A percentile compares a stretch with the other conserved stretches of the same genome.
Evolutionary conservation across 2,113 vertebrate species (phyloP).

Genomic region (Corythornis cristatus): DNA sequence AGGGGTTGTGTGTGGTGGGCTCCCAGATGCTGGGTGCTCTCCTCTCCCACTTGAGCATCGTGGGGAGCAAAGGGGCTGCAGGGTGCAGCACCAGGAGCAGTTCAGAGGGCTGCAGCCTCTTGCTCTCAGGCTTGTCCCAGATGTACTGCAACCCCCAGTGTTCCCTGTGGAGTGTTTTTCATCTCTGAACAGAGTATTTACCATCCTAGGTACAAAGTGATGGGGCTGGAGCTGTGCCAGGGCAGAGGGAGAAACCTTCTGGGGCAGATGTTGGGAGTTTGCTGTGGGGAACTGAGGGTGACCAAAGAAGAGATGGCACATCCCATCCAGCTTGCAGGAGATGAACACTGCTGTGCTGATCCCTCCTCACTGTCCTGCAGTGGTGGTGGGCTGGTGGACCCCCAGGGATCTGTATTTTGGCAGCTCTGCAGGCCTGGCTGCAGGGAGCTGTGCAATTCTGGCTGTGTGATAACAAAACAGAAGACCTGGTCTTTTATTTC

Average conservation of each 20-base stretch:
- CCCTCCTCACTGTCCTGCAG: background rate
- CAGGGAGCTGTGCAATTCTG: background rate
- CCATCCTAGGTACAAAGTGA: background rate
- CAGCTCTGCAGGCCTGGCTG: background rate
- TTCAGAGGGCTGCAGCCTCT: background rate
- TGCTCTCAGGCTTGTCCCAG: background rate
- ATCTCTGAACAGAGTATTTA: background rate
- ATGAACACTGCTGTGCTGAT: background rate
- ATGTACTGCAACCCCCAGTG: background rate
- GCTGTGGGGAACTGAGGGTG: background rate
- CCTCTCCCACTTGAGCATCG: accelerated
- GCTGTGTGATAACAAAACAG: background rate
- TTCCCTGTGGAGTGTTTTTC: background rate
- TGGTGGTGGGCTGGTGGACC: too few relatives aligned
- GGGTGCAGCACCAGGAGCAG: background rate
- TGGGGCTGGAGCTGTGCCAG: background rate
- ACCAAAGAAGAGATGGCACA: background rate
- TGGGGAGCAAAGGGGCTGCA: background rate
- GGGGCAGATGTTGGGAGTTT: background rate
- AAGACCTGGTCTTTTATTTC: background rate
- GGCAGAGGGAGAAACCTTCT: background rate
- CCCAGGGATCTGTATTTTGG: background rate
- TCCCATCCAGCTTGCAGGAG: background rate
- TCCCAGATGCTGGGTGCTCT: background rate
- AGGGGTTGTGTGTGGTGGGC: background rate